phyloP scores from a whole-genome alignment of 1,140 invertebrate genomes.

The Belonocnema kinseyi region DNA sequence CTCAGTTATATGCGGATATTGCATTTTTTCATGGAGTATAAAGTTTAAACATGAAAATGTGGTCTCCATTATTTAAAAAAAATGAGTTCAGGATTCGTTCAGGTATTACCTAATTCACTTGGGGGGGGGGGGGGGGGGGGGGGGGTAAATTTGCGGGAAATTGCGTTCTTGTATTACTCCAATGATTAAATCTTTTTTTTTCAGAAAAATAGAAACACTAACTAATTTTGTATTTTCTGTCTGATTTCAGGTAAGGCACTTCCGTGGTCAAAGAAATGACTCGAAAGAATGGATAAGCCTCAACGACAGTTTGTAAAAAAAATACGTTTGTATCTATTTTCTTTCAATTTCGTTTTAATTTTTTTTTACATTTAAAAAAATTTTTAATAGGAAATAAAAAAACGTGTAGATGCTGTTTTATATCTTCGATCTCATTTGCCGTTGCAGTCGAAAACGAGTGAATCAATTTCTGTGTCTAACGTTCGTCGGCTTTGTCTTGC shows the following conservation, averaged over 20 bases:
- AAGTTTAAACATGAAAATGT: not conserved
- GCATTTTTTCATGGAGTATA: not conserved
- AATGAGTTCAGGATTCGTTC: not conserved
- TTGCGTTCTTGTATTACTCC: too few relatives aligned
- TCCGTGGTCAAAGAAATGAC: not conserved
- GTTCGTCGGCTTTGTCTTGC: conserved; percentile 16
- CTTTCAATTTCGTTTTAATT: too few relatives aligned
- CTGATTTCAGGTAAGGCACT: conserved; percentile 3
- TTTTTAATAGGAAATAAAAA: too few relatives aligned
- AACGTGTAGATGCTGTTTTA: too few relatives aligned
- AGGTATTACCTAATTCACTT: too few relatives aligned
- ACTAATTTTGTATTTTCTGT: not conserved
- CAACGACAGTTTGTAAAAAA: too few relatives aligned
- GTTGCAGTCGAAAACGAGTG: not conserved
- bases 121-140: too few relatives aligned
- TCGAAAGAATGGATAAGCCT: not conserved
- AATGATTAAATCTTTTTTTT: too few relatives aligned
- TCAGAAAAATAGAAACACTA: not conserved
- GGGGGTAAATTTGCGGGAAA: too few relatives aligned
- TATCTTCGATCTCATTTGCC: not conserved
- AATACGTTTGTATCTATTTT: too few relatives aligned
- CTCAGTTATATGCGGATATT: not conserved
- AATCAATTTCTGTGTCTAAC: not conserved
- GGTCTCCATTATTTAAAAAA: not conserved
- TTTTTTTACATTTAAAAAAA: too few relatives aligned